Base-by-base conservation (phyloP, 2,797 vertebrate species). In the Hapalemur alaotrensis region DNA sequence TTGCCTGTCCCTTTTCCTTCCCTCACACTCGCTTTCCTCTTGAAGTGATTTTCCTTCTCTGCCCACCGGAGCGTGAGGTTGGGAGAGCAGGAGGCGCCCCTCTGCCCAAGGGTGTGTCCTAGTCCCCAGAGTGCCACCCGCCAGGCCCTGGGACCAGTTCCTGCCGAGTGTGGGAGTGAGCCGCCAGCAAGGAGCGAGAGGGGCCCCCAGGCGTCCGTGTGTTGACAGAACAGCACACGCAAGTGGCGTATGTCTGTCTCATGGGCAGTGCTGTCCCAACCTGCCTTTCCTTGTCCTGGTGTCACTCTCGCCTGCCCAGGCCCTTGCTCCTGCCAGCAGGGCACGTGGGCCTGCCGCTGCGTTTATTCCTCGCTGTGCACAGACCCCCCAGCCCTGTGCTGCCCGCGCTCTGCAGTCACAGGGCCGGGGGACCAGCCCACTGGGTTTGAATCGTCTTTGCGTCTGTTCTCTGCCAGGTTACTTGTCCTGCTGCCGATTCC, bases 401-500 rank as follows among this genome's bases (percentile, higher is more conserved):
- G 54, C 20, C 41, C 12, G 14, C 9, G 25, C 43, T 65, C 43
- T 57, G 15, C 20, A 0, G n/a, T 89, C 59, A 14, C 9, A 23
- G 43, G 57, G 9, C 46, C 22, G 20, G 2, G n/a, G 11, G 28
- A 14, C 4, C n/a, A 38, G 18, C 63, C 20, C 28, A 3, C 4
- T 57, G 32, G 2, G 1, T 32, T 6, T 22, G 11, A 83, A 46
- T 84, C 52, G 72, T 76, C 38, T 54, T 23, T 28, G 10, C 14
- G 2, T 81, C 50, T 92, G 59, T 54, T 96, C 8, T 97, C 90
- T 96, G 90, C 78, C 98, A 99, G 99, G 99, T 98, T 99, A 99
- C 98, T 98, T 99, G 98, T 99, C 99, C 98, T 99, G 99, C 98
- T 99, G 99, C 99, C 99, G 99, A 97, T 99, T 99, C 98, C 98